Conservation (phyloP, 1,140 invertebrate species). For the Hestina assimilis region DNA sequence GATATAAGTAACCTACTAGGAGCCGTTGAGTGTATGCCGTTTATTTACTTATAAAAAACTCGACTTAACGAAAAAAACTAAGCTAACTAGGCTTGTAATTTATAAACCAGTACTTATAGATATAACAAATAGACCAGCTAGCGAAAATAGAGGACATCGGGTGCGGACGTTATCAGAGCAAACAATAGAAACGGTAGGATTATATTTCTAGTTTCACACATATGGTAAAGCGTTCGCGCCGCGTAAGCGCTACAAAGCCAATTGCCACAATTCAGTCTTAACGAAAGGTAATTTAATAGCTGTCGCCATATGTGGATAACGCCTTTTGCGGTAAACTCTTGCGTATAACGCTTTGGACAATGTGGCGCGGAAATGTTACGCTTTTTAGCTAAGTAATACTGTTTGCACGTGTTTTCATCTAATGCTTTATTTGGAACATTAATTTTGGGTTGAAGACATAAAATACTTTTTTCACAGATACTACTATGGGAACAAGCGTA, state of each 20-base stretch:
- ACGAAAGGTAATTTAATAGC: constrained; percentile 53
- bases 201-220: constrained; percentile 12
- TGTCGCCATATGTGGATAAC: constrained; percentile 29
- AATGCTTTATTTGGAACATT: too few relatives aligned
- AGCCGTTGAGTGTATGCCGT: too few relatives aligned
- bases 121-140: background rate
- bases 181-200: constrained; percentile 10
- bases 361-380: background rate
- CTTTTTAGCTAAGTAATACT: background rate
- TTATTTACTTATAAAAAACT: too few relatives aligned
- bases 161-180: constrained; percentile 11
- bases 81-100: background rate
- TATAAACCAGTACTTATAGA: background rate
- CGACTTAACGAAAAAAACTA: too few relatives aligned
- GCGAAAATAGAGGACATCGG: background rate
- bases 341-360: constrained; percentile 8
- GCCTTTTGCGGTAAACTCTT: constrained; percentile 16
- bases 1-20: too few relatives aligned
- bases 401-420: too few relatives aligned
- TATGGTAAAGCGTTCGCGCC: constrained; percentile 15
- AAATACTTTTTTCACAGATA: too few relatives aligned
- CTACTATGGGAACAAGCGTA: too few relatives aligned
- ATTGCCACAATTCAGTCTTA: constrained; percentile 56
- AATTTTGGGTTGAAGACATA: too few relatives aligned
- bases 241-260: constrained; percentile 35